Evolutionary conservation across 2,888 invertebrate species (phyloP), one percentile per base, ranked within the genome.

Genomic region (Epiperipatus broadwayi): DNA sequence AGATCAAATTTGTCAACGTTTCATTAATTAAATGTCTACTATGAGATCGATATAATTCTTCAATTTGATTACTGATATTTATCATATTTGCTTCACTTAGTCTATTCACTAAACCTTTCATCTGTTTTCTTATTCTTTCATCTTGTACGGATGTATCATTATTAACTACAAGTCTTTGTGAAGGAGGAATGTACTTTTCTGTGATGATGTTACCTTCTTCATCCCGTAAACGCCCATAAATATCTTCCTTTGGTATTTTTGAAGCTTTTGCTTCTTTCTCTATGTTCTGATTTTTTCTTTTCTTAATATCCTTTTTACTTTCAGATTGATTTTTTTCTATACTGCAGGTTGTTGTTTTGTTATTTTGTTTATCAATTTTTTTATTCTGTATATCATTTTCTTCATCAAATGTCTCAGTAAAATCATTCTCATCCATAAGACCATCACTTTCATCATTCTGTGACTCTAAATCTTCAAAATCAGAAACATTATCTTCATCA

Each of bases 81-180:
- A 80, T 78, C 54, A 93, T 72, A 57, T 91, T 93, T 16, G 73
- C 71, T 53, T 85, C 85, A 0, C 87, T 59, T 37, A 43, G 41
- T 38, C 58, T 73, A 64, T 91, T 91, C 1, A 91, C 59, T 2
- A 80, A 65, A 60, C 84, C 89, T 64, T 91, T 89, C 42, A 91
- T 63, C 57, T 79, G 78, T 49, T 74, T 72, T 50, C 68, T 72
- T n/a, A 91, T 55, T 47, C 71, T 69, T 70, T 62, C 53, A 58
- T 44, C 28, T 57, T 54, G 12, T n/a, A n/a, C n/a, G n/a, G n/a
- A n/a, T n/a, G n/a, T n/a, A n/a, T 55, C 58, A 25, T 52, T 53
- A 7, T 41, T 40, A 29, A 53, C 48, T 45, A 63, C 48, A 50
- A 66, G 48, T 48, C 83, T 67, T 46, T 76, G 66, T 48, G 76